Base-by-base conservation (phyloP, 1,140 invertebrate species). In the Brachionus manjavacas region DNA sequence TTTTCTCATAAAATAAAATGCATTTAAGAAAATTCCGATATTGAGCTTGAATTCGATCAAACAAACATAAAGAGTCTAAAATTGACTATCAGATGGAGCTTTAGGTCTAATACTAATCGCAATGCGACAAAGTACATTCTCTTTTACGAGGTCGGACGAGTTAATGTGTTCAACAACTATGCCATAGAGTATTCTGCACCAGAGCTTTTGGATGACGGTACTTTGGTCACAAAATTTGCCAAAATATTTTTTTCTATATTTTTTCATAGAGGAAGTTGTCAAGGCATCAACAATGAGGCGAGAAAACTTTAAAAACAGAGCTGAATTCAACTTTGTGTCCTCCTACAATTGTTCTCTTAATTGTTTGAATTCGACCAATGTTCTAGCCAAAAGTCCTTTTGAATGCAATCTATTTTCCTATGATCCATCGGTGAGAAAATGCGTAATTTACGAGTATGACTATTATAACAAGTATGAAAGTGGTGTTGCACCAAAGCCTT, bases 171-270 rank as follows among this genome's bases (percentile, higher is more conserved):
- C 25, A 81, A 46, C 43, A 81, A 41, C 35, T 68, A 28, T 68
- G n/a, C 52, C 12, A 23, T 43, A 31, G 79, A 81, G 11, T 81
- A 64, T 49, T 60, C 49, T 3, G 1, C 52, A 3, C 79, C 79
- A 60, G 79, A 64, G 52, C 79, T 81, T 43, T 23, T 81, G n/a
- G 79, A 81, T 35, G 79, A 81, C 23, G 79, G 76, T 80, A 80
- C 14, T 14, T 46, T 46, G 31, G 31, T 35, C 31, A 35, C 4
- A 35, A 35, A 6, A 35, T 35, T 35, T 35, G 4, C 28, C 6
- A 35, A 35, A 14, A 74, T 14, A 41, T 74, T 41, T 74, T 35
- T 35, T 35, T 6, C 31, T 35, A 43, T 28, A 23, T n/a, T 28
- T 49, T 79, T 55, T 31, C 25, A 49, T 39, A 80, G 76, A 81